phyloP scores from a whole-genome alignment of 2,797 vertebrate species.

The Pantherophis alleghaniensis region DNA sequence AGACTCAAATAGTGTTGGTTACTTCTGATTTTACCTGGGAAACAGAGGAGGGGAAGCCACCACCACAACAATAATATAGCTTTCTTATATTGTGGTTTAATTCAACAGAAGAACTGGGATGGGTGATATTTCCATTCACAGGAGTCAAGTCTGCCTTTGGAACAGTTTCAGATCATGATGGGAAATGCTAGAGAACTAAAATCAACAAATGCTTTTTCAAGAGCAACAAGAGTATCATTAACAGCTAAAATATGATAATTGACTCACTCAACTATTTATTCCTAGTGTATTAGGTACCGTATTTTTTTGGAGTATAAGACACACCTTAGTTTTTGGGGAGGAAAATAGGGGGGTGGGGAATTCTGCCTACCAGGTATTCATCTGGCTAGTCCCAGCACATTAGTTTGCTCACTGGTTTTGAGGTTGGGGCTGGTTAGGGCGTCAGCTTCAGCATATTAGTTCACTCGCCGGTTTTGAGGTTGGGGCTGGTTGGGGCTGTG shows the following conservation, averaged over 20 bases:
- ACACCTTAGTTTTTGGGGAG: too few relatives aligned
- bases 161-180: background rate
- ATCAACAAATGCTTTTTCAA: background rate
- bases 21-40: background rate
- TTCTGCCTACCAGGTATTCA: too few relatives aligned
- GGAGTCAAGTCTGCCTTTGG: background rate
- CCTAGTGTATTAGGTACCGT: background rate
- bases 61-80: background rate
- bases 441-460: too few relatives aligned
- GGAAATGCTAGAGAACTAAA: background rate
- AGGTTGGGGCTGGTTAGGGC: too few relatives aligned
- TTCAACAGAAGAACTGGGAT: background rate
- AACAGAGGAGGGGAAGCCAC: background rate
- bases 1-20: background rate
- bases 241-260: background rate
- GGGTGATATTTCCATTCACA: background rate
- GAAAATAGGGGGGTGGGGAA: too few relatives aligned
- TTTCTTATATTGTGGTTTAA: background rate
- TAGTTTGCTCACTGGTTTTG: too few relatives aligned
- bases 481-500: too few relatives aligned
- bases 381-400: too few relatives aligned
- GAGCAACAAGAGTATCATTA: background rate
- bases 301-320: too few relatives aligned
- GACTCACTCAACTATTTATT: background rate
- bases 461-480: too few relatives aligned